phyloP scores from a whole-genome alignment of 2,888 invertebrate genomes.

The Scaptomyza caliginosa region DNA sequence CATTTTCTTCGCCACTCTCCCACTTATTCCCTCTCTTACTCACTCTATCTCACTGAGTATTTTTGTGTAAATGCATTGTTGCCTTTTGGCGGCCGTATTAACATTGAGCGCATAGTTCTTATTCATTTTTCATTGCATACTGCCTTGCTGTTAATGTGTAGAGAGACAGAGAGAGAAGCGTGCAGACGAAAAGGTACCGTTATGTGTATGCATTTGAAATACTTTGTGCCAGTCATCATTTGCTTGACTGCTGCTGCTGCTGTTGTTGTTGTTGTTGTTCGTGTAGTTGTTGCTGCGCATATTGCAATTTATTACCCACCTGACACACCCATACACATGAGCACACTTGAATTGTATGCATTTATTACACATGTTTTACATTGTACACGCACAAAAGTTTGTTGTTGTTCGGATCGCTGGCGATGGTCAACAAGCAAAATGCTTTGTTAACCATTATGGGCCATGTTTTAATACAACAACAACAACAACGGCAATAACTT shows the following conservation, averaged over 20 bases:
- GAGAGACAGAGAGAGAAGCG: too few relatives aligned
- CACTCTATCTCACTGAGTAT: constrained; percentile 3
- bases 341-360: constrained; percentile 56
- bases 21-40: not conserved
- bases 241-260: constrained; percentile 41
- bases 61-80: constrained; percentile 41
- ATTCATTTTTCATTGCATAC: constrained; percentile 69
- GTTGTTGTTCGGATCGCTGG: constrained; percentile 58
- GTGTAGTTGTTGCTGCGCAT: constrained; percentile 21
- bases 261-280: constrained; percentile 3
- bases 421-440: constrained; percentile 73
- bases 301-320: constrained; percentile 73
- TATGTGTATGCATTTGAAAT: constrained; percentile 51
- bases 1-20: constrained; percentile 9
- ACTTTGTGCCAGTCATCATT: constrained; percentile 73
- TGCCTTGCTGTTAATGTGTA: constrained; percentile 2
- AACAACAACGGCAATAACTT: constrained; percentile 64
- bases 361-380: constrained; percentile 79
- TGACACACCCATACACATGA: constrained; percentile 27
- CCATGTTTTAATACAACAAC: constrained; percentile 74
- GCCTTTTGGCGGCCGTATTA: constrained; percentile 68
- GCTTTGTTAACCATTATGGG: constrained; percentile 78
- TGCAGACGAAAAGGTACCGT: too few relatives aligned
- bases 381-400: constrained; percentile 65
- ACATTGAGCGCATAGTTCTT: constrained; percentile 53